Percentiles rank a stretch among this genome's conserved stretches.
These are phyloP conservation scores for Podarcis cretensis DNA, from an alignment of 2,113 vertebrate species.

Conservation along the genomic window DNA sequence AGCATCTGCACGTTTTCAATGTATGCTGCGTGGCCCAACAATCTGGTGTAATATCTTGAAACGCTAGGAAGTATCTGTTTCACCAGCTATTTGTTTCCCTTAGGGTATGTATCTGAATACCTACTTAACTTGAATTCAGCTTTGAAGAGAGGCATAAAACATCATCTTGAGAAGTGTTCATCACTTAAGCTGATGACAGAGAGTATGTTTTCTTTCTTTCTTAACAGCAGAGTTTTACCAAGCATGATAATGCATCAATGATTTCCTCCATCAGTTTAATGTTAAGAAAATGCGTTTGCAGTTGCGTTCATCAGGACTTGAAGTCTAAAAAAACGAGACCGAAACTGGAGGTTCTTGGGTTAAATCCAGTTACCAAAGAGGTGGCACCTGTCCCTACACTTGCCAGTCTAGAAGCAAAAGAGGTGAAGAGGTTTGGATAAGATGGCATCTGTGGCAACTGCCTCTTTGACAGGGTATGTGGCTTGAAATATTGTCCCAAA, in stretches of 20 bases:
- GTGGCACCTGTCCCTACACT: background rate
- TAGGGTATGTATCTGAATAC: constrained; percentile 70
- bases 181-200: background rate
- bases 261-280: background rate
- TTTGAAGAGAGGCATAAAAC: constrained; percentile 36
- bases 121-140: constrained; percentile 67
- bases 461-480: background rate
- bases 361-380: background rate
- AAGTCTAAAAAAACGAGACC: background rate
- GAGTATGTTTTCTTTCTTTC: background rate
- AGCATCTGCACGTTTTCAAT: constrained; percentile 74
- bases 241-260: background rate
- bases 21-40: constrained; percentile 68
- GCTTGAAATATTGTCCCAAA: background rate
- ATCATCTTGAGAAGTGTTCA: background rate
- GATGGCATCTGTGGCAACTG: background rate
- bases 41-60: constrained; percentile 76
- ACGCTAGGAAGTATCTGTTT: constrained; percentile 70
- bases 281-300: constrained; percentile 11
- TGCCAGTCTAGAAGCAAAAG: background rate
- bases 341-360: background rate
- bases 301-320: background rate
- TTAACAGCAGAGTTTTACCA: background rate
- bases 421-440: background rate
- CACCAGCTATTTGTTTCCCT: constrained; percentile 72